Conservation (phyloP, 2,797 vertebrate genomes). For the Leptoclinus maculatus region DNA sequence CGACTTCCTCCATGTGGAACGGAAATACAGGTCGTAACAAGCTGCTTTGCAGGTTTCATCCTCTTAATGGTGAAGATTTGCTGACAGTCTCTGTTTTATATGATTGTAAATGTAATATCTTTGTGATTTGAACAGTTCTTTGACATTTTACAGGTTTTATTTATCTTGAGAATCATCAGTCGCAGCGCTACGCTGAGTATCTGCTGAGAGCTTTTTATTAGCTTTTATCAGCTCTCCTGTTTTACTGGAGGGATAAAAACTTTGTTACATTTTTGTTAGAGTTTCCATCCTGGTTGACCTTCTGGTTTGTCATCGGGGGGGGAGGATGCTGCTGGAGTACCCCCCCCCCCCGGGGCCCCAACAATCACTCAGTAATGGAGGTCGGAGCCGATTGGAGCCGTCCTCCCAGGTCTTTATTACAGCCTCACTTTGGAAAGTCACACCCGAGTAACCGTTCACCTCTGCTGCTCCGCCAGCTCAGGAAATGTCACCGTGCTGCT, state of each 20-base stretch:
- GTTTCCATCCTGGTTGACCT: slow-evolving; percentile 44
- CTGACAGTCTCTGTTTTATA: too few relatives aligned
- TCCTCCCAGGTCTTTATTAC: slow-evolving; percentile 49
- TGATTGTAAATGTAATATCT: too few relatives aligned
- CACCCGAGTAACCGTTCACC: slow-evolving; percentile 49
- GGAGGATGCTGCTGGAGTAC: slow-evolving; percentile 3
- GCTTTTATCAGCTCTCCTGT: not conserved
- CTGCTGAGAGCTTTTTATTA: too few relatives aligned
- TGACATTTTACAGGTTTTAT: too few relatives aligned
- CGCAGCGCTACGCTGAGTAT: not conserved
- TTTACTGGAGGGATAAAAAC: not conserved
- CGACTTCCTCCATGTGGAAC: not conserved
- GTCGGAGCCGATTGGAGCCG: slow-evolving; percentile 23
- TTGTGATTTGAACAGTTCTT: too few relatives aligned
- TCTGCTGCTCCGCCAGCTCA: slow-evolving; percentile 40
- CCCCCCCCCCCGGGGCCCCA: not conserved
- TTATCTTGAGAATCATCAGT: too few relatives aligned
- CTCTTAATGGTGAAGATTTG: too few relatives aligned
- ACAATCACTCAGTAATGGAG: slow-evolving; percentile 36
- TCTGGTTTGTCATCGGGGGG: slow-evolving; percentile 20
- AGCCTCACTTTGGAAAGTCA: slow-evolving; percentile 37
- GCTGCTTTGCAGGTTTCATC: too few relatives aligned
- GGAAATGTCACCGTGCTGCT: slow-evolving; percentile 42
- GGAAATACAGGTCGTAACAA: too few relatives aligned
- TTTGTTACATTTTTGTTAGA: slow-evolving; percentile 12